Evolutionary conservation across 2,113 vertebrate genomes (phyloP), one percentile per base, ranked within the genome.

Genomic region (Paralichthys olivaceus): DNA sequence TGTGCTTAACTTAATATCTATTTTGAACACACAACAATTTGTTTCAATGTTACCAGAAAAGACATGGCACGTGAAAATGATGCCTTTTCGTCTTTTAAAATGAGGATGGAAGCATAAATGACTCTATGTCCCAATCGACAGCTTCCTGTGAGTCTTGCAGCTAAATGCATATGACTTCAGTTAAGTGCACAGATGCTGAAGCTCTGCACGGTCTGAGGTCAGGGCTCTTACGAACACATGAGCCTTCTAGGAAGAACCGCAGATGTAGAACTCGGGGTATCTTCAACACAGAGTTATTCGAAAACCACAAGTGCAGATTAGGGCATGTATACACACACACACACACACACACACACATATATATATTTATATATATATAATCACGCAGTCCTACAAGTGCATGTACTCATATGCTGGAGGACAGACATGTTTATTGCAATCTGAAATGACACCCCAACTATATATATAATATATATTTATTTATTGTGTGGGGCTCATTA

Each of bases 181-280:
- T 59, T 15, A 7, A 34, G 2, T 62, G 75, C 79, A 87, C 69
- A 20, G n/a, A 83, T 43, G 47, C 51, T 80, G 62, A 49, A 40
- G 65, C 59, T 29, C 20, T 84, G 86, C 84, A 86, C 20, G 74
- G 22, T 71, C 40, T 65, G 83, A 86, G 12, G 59, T 63, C 67
- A 72, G 72, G 25, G 37, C 71, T 75, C 9, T 26, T 34, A 17
- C 17, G 62, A 55, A 67, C 34, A 57, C 19, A 40, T 40, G 61
- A 84, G 78, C 90, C 85, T 95, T 95, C 94, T 94, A 94, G 93
- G 94, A 94, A 95, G 93, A 94, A 94, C 94, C 93, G 87, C 94
- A 93, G 40, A 89, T 63, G 63, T 64, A 56, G 28, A 83, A 71
- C 79, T 85, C 51, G 5, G 73, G 72, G 87, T 85, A 93, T 91